phyloP scores from a whole-genome alignment of 1,140 invertebrate genomes.

The Steinernema khuongi region DNA sequence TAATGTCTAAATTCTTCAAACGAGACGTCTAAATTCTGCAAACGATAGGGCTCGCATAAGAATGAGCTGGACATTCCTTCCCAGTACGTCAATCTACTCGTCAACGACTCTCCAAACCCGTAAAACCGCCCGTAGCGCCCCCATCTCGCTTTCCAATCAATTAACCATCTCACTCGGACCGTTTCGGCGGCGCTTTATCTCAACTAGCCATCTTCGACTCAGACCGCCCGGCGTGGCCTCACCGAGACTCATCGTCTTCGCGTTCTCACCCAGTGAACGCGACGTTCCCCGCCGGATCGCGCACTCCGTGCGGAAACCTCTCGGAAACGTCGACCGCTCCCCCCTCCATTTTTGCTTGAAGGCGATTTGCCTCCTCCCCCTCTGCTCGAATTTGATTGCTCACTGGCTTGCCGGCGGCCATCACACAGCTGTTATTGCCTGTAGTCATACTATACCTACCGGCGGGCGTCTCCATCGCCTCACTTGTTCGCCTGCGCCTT shows the following conservation, averaged over 20 bases:
- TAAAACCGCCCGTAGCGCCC: not conserved
- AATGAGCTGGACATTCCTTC: too few relatives aligned
- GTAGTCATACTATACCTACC: not conserved
- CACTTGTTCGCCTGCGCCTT: not conserved
- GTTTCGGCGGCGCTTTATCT: not conserved
- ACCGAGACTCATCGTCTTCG: too few relatives aligned
- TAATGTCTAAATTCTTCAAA: too few relatives aligned
- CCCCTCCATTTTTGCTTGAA: not conserved
- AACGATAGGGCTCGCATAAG: too few relatives aligned
- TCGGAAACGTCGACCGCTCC: not conserved
- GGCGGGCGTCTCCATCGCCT: not conserved
- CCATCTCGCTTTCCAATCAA: not conserved
- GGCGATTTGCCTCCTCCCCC: not conserved
- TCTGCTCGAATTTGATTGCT: too few relatives aligned
- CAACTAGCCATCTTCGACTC: not conserved
- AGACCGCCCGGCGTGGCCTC: too few relatives aligned
- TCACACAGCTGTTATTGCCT: not conserved
- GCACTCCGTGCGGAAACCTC: not conserved
- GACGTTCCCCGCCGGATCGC: too few relatives aligned
- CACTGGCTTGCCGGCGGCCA: not conserved
- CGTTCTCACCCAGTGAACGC: too few relatives aligned
- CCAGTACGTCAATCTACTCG: too few relatives aligned
- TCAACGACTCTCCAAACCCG: not conserved
- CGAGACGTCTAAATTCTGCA: too few relatives aligned
- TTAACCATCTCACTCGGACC: not conserved